Conservation (phyloP, 2,888 invertebrate genomes). For the Hirtodrosophila duncani region DNA sequence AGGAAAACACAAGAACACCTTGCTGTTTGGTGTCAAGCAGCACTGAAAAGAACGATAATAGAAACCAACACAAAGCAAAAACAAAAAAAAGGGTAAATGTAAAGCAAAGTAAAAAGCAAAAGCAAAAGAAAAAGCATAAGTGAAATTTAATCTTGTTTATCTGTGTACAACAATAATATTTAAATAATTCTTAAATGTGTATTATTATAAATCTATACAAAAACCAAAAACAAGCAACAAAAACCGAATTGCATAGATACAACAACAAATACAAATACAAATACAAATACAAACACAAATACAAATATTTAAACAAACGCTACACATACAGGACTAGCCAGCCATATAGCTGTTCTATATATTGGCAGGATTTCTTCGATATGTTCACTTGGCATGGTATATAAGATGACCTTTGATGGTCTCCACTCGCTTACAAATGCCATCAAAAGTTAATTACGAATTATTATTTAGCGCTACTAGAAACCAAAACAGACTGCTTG, state of each 20-base stretch:
- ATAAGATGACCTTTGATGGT: too few relatives aligned
- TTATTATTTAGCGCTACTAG: too few relatives aligned
- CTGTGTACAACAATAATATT: slow-evolving; percentile 71
- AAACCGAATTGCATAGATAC: slow-evolving; percentile 11
- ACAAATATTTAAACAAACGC: too few relatives aligned
- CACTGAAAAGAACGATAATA: slow-evolving; percentile 51
- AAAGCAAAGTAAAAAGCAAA: slow-evolving; percentile 15
- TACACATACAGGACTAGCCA: too few relatives aligned
- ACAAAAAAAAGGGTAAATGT: slow-evolving; percentile 20
- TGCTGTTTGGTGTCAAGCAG: slow-evolving; percentile 34
- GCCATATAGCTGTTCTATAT: too few relatives aligned
- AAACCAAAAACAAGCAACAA: slow-evolving; percentile 15
- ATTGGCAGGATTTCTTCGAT: too few relatives aligned
- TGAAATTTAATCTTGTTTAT: slow-evolving; percentile 63
- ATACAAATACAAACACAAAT: slow-evolving; percentile 5
- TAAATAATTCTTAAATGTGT: slow-evolving; percentile 64
- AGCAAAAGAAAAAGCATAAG: slow-evolving; percentile 38
- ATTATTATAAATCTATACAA: slow-evolving; percentile 55
- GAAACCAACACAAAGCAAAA: slow-evolving; percentile 15
- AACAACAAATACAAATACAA: slow-evolving; percentile 6
- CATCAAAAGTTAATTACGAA: too few relatives aligned
- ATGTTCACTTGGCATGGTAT: too few relatives aligned
- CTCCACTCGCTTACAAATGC: too few relatives aligned
- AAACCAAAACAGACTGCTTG: too few relatives aligned
- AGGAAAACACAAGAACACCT: slow-evolving; percentile 17